phyloP scores from a whole-genome alignment of 2,113 vertebrate species.

The Scytalopus superciliaris region DNA sequence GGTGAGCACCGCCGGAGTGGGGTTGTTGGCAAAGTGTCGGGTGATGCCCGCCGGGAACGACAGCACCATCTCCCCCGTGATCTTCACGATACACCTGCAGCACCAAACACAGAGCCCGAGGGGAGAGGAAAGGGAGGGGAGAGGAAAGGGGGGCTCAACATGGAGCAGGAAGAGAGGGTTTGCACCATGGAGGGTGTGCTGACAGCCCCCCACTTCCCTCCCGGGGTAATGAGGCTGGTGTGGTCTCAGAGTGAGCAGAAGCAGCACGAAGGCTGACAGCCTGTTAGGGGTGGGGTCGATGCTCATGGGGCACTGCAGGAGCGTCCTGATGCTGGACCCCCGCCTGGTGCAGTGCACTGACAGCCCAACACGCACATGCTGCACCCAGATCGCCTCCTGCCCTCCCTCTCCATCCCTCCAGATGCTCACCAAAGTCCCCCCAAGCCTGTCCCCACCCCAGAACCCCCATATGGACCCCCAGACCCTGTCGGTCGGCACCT shows the following conservation, averaged over 20 bases:
- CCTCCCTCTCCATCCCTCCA: not conserved
- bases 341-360: too few species aligned
- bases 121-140: not conserved
- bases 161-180: fast-evolving
- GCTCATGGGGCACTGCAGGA: fast-evolving
- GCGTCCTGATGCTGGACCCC: not conserved
- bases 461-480: fast-evolving
- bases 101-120: not conserved
- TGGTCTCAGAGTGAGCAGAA: not conserved
- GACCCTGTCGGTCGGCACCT: not conserved
- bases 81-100: slow-evolving; percentile 93
- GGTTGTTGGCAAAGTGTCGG: slow-evolving; percentile 92
- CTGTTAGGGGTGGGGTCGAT: not conserved
- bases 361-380: fast-evolving
- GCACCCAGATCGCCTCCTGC: not conserved
- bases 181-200: fast-evolving
- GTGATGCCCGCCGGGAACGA: slow-evolving; percentile 97
- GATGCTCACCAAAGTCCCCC: not conserved
- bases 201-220: not conserved
- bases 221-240: not conserved
- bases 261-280: not conserved
- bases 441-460: too few species aligned
- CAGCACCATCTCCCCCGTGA: slow-evolving; percentile 96
- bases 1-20: slow-evolving; percentile 87
- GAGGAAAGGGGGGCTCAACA: not conserved